phyloP scores from a whole-genome alignment of 92 coral and sea anemone species.

The Galaxea fascicularis region DNA sequence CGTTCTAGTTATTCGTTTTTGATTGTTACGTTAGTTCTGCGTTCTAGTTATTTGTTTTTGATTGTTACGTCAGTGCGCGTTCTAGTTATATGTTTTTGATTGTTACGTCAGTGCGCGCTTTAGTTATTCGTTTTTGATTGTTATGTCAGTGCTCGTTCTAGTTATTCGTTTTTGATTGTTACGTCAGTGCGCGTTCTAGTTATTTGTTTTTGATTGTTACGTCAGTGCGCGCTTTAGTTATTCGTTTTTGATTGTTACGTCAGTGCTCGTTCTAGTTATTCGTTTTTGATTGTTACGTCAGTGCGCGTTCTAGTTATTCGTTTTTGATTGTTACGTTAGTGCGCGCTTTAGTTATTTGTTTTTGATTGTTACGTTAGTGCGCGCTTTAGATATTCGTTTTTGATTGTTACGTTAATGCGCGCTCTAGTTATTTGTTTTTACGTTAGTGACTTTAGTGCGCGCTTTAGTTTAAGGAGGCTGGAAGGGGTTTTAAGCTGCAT shows the following conservation, averaged over 20 bases:
- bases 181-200: neutral
- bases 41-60: neutral
- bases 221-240: neutral
- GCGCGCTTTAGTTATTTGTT: neutral
- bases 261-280: neutral
- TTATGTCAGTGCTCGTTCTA: neutral
- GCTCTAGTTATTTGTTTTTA: neutral
- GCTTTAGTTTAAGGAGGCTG: neutral
- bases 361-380: constrained; percentile 5
- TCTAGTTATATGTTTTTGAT: too few species aligned
- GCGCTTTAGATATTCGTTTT: neutral
- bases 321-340: neutral
- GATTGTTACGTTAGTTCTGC: too few species aligned
- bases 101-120: neutral
- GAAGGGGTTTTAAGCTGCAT: too few species aligned
- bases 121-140: neutral
- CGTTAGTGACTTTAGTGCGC: neutral
- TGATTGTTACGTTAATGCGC: neutral
- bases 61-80: neutral
- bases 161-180: neutral
- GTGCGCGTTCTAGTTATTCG: neutral
- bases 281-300: neutral
- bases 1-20: too few species aligned
- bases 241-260: neutral
- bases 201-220: neutral